Evolutionary conservation across 1,140 invertebrate genomes (phyloP).

Genomic region (Nylanderia fulva): DNA sequence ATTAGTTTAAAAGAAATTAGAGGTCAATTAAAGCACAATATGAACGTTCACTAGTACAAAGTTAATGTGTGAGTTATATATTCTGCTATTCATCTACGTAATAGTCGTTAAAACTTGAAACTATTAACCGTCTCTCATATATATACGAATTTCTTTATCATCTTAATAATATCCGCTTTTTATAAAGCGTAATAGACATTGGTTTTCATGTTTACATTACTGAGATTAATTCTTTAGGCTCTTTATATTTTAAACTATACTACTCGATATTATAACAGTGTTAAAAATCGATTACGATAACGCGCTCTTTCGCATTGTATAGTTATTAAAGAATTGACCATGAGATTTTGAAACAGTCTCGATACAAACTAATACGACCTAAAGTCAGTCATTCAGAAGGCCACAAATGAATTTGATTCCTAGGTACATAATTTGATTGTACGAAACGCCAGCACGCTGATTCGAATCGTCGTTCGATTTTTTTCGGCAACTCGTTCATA

Average conservation of each 20-base stretch:
- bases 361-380: conserved; percentile 21
- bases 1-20: background rate
- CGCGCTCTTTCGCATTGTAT: background rate
- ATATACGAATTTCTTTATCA: too few species aligned
- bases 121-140: background rate
- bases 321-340: background rate
- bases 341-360: background rate
- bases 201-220: background rate
- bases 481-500: background rate
- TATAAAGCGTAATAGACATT: background rate
- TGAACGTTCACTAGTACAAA: background rate
- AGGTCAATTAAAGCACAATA: background rate
- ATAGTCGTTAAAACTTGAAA: background rate
- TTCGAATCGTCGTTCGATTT: conserved; percentile 6
- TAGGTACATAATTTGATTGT: conserved; percentile 58
- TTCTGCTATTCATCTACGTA: background rate
- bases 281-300: conserved; percentile 13
- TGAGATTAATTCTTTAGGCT: too few species aligned
- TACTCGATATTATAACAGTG: background rate
- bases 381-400: conserved; percentile 41
- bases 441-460: conserved; percentile 14
- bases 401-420: conserved; percentile 62
- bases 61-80: background rate
- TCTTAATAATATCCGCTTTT: conserved; percentile 12
- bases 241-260: background rate